Evolutionary conservation across 2,888 invertebrate genomes (phyloP), one percentile per base, ranked within the genome.

Genomic region (Epinotia demarniana): DNA sequence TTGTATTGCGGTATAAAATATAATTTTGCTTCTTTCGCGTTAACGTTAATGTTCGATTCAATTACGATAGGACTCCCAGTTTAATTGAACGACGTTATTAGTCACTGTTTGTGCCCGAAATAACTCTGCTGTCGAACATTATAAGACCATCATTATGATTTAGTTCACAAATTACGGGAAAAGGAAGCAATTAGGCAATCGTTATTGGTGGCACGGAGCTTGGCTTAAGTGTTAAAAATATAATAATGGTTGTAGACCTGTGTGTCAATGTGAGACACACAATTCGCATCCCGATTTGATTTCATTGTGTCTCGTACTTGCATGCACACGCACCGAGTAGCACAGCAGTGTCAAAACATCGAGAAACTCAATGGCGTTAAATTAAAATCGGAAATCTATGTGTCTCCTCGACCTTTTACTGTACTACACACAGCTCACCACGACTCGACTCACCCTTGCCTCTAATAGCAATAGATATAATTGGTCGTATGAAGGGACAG

Each of bases 1-100:
- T 72, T 27, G 33, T 46, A 64, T 62, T 68, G 43, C n/a, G 49
- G 67, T 18, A 9, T 18, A 57, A 68, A 73, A 69, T 19, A 4
- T 73, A 70, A 74, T 69, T 62, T 73, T 1, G 62, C 62, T 74
- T 53, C 58, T 69, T 69, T 72, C 46, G 27, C 61, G 23, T 68
- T 75, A 67, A 75, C 61, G 23, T 68, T 75, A 67, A 75, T 72
- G 75, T 72, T 57, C 66, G 71, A 75, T 75, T 72, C 72, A 75
- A 75, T 75, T 67, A 72, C 72, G 75, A 75, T 75, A 75, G 64
- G 64, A 49, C 63, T 57, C 18, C 62, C n/a, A 64, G 49, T 70
- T 75, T 75, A 71, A 75, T 75, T 75, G 70, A 64, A 60, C 33
- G 70, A 60, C 70, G 69, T 68, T 73, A 63, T 69, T 74, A 58